Evolutionary conservation across 2,888 invertebrate species (phyloP).

Genomic region (Linnaemya vulpina): DNA sequence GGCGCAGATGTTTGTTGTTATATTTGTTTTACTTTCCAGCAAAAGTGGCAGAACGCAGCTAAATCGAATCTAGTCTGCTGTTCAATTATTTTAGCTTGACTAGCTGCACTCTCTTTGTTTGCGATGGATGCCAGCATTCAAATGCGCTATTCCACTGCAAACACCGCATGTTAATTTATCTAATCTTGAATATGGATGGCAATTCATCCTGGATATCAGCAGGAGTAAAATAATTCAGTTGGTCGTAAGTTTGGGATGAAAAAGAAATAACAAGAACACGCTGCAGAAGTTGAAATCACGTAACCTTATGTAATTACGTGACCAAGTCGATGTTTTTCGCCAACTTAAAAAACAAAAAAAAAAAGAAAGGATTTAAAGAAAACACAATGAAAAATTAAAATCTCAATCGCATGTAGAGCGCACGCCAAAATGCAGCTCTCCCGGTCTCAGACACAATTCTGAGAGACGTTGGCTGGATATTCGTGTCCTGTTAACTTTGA

Average conservation of each 20-base stretch:
- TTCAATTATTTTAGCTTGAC: not conserved
- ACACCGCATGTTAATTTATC: conserved; percentile 27
- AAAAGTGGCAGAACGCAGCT: not conserved
- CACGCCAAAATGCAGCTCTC: conserved; percentile 35
- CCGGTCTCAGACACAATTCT: conserved; percentile 7
- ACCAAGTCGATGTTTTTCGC: conserved; percentile 67
- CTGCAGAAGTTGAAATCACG: conserved; percentile 72
- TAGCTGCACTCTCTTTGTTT: not conserved
- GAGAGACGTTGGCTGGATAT: conserved; percentile 13
- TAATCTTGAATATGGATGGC: not conserved
- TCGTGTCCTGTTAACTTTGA: conserved; percentile 52
- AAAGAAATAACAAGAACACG: not conserved
- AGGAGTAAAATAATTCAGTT: conserved; percentile 36
- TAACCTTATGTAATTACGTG: conserved; percentile 74
- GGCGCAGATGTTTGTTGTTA: not conserved
- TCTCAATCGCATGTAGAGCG: conserved; percentile 14
- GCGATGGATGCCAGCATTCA: not conserved
- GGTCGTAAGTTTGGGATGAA: conserved; percentile 8
- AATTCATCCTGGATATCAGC: conserved; percentile 34
- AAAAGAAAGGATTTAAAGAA: not conserved
- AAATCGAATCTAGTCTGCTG: not conserved
- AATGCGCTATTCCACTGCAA: not conserved
- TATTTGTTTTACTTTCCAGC: not conserved
- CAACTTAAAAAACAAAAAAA: not conserved
- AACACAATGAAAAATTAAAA: conserved; percentile 6